These are phyloP conservation scores for Anarrhichthys ocellatus DNA, from an alignment of 2,113 vertebrate species.

Conservation along the genomic window DNA sequence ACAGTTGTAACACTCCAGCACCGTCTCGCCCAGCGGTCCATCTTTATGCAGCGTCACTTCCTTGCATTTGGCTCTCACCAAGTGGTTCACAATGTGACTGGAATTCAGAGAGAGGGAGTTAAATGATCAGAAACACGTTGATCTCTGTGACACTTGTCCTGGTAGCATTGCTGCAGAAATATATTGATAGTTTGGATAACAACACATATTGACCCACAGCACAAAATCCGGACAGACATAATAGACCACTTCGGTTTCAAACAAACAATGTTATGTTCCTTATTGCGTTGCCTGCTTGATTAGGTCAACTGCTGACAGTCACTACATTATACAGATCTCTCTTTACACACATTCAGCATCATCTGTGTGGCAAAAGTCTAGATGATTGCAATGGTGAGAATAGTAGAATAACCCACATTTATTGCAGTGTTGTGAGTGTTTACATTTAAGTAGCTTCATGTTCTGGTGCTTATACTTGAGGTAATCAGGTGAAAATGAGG, in stretches of 20 bases:
- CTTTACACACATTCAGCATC: constrained; percentile 7
- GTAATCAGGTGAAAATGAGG: background rate
- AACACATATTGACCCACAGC: background rate
- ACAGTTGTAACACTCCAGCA: constrained; percentile 98
- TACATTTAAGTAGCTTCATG: background rate
- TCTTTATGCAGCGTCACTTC: constrained; percentile 99
- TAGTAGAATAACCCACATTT: background rate
- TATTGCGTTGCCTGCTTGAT: background rate
- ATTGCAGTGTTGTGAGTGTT: background rate
- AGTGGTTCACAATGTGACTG: constrained; percentile 98
- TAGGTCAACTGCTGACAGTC: background rate
- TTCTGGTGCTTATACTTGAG: background rate
- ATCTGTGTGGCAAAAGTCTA: background rate
- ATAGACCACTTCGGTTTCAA: background rate
- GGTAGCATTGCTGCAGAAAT: background rate
- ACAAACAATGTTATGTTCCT: background rate
- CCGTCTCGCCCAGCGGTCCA: constrained; percentile 95
- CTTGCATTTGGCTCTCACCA: constrained; percentile 98
- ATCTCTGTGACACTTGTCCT: background rate
- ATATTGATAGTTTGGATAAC: background rate
- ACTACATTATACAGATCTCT: background rate
- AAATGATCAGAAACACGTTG: background rate
- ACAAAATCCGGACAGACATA: background rate
- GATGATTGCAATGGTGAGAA: background rate
- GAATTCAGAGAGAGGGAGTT: background rate